These are phyloP conservation scores for Fabriciana adippe DNA, from an alignment of 2,888 invertebrate species.

Conservation along the genomic window DNA sequence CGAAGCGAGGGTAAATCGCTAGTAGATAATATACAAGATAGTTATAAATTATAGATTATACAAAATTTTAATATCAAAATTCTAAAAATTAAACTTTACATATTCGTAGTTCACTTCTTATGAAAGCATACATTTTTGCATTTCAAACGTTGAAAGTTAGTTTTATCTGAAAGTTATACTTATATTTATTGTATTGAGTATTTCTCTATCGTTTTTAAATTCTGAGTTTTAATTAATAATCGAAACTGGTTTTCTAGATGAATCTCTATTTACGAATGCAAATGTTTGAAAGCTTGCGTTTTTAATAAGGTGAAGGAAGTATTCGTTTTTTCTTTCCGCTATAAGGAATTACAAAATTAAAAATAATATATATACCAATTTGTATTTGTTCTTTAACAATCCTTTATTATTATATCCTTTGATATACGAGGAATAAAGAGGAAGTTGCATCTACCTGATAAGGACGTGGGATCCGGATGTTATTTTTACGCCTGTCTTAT, in stretches of 20 bases:
- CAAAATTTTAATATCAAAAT: no score
- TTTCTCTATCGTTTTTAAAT: not conserved
- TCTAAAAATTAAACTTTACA: no score
- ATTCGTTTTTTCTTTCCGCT: not conserved
- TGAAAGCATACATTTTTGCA: no score
- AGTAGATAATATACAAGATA: no score
- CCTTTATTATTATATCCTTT: no score
- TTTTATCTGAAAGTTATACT: no score
- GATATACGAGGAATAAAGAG: no score
- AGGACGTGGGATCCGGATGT: not conserved
- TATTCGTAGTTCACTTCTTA: no score
- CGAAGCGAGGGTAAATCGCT: no score
- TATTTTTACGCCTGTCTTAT: not conserved
- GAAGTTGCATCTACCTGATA: not conserved
- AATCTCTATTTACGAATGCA: slow-evolving; percentile 15
- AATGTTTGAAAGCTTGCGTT: slow-evolving; percentile 12
- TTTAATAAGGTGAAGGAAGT: not conserved
- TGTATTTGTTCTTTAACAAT: no score
- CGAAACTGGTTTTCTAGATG: slow-evolving; percentile 14
- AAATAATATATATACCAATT: not conserved
- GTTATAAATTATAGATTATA: no score
- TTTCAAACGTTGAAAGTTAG: no score
- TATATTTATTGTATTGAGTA: not conserved
- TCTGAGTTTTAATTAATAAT: slow-evolving; percentile 9
- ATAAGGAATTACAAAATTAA: not conserved